Percentiles rank a stretch among this genome's conserved stretches.
Conservation (phyloP, 2,113 vertebrate species). For the Brachionichthys hirsutus region DNA sequence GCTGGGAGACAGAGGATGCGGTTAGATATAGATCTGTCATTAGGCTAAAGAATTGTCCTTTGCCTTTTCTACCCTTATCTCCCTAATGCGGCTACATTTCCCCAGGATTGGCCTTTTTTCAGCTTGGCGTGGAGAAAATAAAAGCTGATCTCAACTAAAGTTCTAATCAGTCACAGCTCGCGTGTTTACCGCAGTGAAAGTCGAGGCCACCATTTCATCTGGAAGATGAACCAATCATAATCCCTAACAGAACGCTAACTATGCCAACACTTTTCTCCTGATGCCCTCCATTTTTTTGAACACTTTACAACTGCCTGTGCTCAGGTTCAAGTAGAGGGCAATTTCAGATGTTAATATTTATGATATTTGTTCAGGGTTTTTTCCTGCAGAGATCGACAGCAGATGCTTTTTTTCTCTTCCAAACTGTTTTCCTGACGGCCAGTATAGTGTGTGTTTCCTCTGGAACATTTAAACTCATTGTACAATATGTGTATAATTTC, state of each 20-base stretch:
- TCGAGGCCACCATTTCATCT: conserved; percentile 32
- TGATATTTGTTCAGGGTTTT: conserved; percentile 1
- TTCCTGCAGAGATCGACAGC: conserved; percentile 7
- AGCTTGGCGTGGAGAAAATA: conserved; percentile 10
- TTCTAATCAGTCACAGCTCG: conserved; percentile 49
- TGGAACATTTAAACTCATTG: conserved; percentile 18
- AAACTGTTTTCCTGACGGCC: conserved; percentile 15
- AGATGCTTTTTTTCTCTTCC: not conserved
- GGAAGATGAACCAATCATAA: conserved; percentile 29
- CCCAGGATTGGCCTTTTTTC: conserved; percentile 52
- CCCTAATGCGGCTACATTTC: conserved; percentile 61
- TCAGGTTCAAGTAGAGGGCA: conserved; percentile 42
- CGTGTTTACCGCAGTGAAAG: conserved; percentile 34
- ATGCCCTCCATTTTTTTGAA: conserved; percentile 7
- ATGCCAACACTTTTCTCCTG: not conserved
- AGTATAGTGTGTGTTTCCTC: not conserved
- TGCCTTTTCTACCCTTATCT: conserved; percentile 70
- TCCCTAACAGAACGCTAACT: conserved; percentile 19
- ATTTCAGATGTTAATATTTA: conserved; percentile 14
- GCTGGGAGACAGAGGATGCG: conserved; percentile 62
- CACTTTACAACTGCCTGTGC: conserved; percentile 10
- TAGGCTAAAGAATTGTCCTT: conserved; percentile 74
- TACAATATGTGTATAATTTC: conserved; percentile 15
- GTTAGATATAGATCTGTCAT: conserved; percentile 75
- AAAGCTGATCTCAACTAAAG: conserved; percentile 36